These are phyloP conservation scores for Mormoops blainvillei DNA, from an alignment of 2,113 vertebrate genomes.

Conservation along the genomic window DNA sequence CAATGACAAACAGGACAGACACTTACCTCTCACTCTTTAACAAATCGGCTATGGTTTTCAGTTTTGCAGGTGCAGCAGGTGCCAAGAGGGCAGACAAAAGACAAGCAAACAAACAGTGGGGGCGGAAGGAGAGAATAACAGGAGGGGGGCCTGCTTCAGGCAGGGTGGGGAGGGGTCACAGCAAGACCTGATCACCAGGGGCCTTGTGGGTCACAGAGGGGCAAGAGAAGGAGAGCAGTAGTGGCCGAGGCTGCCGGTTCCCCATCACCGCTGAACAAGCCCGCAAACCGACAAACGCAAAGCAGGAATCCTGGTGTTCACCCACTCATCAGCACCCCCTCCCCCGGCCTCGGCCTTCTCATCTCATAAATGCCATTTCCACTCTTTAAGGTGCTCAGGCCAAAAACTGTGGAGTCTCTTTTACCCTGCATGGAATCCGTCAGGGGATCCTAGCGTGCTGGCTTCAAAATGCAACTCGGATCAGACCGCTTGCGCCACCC, in stretches of 20 bases:
- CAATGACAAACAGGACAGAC: background rate
- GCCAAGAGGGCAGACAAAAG: background rate
- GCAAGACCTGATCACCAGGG: background rate
- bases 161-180: background rate
- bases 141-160: too few species aligned
- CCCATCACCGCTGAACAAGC: background rate
- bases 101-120: background rate
- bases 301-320: background rate
- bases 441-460: background rate
- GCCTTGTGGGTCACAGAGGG: background rate
- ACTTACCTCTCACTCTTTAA: background rate
- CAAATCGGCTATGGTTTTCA: background rate
- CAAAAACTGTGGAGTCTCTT: background rate
- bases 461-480: background rate
- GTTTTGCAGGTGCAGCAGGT: background rate
- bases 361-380: background rate
- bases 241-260: background rate
- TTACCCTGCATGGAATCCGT: background rate
- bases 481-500: background rate
- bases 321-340: background rate
- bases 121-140: background rate
- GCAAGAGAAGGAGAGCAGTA: accelerated
- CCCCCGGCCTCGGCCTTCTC: background rate
- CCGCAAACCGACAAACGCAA: background rate
- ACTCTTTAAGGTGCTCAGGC: background rate